Base-by-base conservation (phyloP, 1,140 invertebrate species). In the Andrena cerasifolii region DNA sequence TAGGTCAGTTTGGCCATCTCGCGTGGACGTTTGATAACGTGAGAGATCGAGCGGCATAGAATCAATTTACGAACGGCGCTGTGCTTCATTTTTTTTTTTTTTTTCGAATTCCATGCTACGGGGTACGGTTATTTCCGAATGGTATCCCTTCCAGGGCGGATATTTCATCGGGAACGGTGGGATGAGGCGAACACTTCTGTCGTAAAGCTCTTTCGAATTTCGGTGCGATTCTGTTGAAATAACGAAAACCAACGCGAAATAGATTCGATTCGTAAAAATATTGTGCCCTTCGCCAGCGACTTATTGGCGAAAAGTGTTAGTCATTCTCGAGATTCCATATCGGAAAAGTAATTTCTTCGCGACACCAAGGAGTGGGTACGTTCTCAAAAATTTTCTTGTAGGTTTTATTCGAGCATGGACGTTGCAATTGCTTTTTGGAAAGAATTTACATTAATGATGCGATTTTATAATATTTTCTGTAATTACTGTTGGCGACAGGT, bases 51-150 rank as follows among this genome's bases (percentile, higher is more conserved):
- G 51, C 43, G 79, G 65, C 43, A 65, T 21, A 49, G 56, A 80
- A 80, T 78, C 79, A 66, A 80, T 80, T 40, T 43, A 24, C 36
- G 16, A 14, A 36, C 24, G 28, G 28, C 12, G 62, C 36, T 65
- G 59, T 80, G 59, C 68, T 80, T 80, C 79, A 78, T 80, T 80
- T 80, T 80, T 80, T 74, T 67, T 80, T 80, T 74, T 71, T 80
- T 80, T 80, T 80, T 80, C 79, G 79, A 70, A 78, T 78, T 65
- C 79, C 66, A 24, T 8, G 26, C 79, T 67, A 59, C 63, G 43
- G 33, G 16, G 6, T 28, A 31, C 56, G 66, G 59, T 51, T 67
- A 80, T 77, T 74, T 80, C 59, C 58, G 56, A 78, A 72, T 72
- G 71, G 62, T 66, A 78, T 80, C 79, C 79, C 31, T 31, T 71